These are phyloP conservation scores for Puma concolor DNA, from an alignment of 2,113 vertebrate species.

Conservation along the genomic window DNA sequence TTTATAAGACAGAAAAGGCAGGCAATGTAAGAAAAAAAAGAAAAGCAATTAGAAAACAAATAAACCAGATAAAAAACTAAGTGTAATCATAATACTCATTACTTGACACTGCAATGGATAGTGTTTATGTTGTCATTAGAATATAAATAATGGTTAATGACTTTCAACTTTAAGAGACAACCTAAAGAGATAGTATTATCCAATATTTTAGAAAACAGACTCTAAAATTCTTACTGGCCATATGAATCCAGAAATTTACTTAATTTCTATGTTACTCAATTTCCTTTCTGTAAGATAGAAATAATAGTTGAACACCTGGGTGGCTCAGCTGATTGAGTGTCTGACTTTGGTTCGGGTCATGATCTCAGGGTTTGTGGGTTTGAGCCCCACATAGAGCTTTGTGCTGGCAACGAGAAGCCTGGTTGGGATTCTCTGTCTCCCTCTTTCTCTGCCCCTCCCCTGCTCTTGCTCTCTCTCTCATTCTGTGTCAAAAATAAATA, in stretches of 20 bases:
- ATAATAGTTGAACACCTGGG: background rate
- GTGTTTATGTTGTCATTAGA: background rate
- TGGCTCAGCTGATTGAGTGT: too few species aligned
- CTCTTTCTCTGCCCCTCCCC: too few species aligned
- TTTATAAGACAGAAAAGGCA: background rate
- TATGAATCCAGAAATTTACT: background rate
- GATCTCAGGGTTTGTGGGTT: too few species aligned
- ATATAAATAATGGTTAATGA: background rate
- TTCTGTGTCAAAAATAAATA: too few species aligned
- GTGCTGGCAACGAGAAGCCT: too few species aligned
- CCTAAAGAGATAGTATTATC: background rate
- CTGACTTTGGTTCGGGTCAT: too few species aligned
- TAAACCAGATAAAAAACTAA: background rate
- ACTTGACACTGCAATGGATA: background rate
- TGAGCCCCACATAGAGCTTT: too few species aligned
- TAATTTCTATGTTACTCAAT: background rate
- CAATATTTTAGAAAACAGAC: background rate
- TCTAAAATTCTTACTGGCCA: background rate
- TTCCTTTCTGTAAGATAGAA: background rate
- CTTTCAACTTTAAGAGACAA: background rate
- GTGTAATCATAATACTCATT: background rate
- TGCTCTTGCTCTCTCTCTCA: too few species aligned
- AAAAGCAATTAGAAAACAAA: background rate
- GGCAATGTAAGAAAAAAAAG: background rate
- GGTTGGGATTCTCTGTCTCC: too few species aligned